A percentile compares a stretch with the other conserved stretches of the same genome.
These are phyloP conservation scores for Lithophane ornitopus DNA, from an alignment of 2,888 invertebrate species.

Conservation along the genomic window DNA sequence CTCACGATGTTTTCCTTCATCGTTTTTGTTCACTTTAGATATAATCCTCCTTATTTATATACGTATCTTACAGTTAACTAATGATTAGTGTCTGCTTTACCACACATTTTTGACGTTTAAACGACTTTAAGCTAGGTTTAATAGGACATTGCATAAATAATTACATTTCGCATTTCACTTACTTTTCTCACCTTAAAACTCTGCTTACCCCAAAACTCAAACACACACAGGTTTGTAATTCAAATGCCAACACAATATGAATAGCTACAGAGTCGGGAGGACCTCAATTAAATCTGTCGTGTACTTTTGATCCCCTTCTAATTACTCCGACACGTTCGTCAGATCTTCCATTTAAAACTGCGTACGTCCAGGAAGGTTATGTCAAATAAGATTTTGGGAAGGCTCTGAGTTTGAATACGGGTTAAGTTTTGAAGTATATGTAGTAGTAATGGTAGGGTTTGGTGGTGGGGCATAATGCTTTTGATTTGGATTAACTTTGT, in stretches of 20 bases:
- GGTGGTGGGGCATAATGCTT: background rate
- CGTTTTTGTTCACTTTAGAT: too few species aligned
- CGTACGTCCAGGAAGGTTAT: constrained; percentile 23
- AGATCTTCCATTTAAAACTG: constrained; percentile 53
- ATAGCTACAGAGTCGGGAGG: constrained; percentile 24
- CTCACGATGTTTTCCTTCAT: too few species aligned
- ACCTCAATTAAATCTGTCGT: constrained; percentile 68
- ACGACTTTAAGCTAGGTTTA: background rate
- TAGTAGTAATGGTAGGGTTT: background rate
- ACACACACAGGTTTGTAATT: constrained; percentile 39
- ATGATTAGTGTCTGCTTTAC: background rate
- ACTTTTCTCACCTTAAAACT: background rate
- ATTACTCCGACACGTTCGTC: constrained; percentile 62
- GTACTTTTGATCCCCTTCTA: constrained; percentile 66
- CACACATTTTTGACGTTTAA: background rate
- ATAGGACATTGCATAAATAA: background rate
- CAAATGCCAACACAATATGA: constrained; percentile 54
- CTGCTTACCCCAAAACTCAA: constrained; percentile 2
- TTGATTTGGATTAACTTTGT: too few species aligned
- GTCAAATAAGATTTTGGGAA: constrained; percentile 23
- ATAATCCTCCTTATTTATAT: background rate
- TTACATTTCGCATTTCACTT: too few species aligned
- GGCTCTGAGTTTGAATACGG: background rate
- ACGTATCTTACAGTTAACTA: background rate
- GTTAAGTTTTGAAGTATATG: background rate